Conservation (phyloP, 1,140 invertebrate species). For the Copidosoma floridanum region DNA sequence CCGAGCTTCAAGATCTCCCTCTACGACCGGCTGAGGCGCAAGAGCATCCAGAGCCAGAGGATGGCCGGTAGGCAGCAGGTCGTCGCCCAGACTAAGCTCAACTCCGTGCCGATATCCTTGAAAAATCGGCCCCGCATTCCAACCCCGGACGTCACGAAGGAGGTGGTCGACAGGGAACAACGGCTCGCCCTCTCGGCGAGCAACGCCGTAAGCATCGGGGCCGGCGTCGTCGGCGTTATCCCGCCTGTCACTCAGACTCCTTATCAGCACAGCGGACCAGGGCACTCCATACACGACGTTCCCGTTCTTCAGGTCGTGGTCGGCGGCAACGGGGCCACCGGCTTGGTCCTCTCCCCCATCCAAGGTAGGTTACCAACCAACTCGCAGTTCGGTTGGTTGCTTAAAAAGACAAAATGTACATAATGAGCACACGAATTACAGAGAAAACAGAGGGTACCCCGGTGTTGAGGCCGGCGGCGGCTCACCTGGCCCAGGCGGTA, state of each 20-base stretch:
- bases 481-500: conserved; percentile 70
- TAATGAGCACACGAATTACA: conserved; percentile 43
- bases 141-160: conserved; percentile 81
- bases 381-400: background rate
- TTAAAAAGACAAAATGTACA: too few relatives aligned
- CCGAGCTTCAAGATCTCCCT: conserved; percentile 71
- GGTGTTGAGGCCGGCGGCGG: conserved; percentile 53
- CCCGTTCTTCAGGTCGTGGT: conserved; percentile 71
- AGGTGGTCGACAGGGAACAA: conserved; percentile 69
- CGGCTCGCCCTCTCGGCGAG: conserved; percentile 57
- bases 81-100: conserved; percentile 65
- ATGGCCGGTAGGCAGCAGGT: conserved; percentile 66
- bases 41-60: conserved; percentile 68
- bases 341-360: conserved; percentile 66
- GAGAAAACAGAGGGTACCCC: conserved; percentile 64
- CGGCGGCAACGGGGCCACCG: conserved; percentile 36
- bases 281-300: conserved; percentile 66
- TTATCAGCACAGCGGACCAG: conserved; percentile 48
- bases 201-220: conserved; percentile 56
- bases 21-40: conserved; percentile 77
- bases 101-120: conserved; percentile 65
- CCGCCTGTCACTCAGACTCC: conserved; percentile 46
- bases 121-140: conserved; percentile 79
- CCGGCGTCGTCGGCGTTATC: conserved; percentile 66
- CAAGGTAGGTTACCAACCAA: conserved; percentile 53